Evolutionary conservation across 2,888 invertebrate species (phyloP).

Genomic region (Bombylius major): DNA sequence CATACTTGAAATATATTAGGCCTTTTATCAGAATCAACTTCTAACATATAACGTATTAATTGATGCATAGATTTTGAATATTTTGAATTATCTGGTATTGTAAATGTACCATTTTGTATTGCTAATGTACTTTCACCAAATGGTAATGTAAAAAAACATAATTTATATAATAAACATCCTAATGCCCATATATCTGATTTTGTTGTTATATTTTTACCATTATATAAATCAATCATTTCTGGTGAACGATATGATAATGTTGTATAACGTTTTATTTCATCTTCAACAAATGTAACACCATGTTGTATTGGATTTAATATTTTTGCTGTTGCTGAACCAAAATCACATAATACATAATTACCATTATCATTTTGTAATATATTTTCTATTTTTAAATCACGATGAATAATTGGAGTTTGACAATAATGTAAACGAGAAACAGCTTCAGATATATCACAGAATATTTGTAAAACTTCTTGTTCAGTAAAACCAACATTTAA

Average conservation of each 20-base stretch:
- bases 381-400: constrained; percentile 88
- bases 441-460: constrained; percentile 85
- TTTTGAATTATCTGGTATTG: constrained; percentile 67
- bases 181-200: constrained; percentile 87
- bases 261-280: constrained; percentile 78
- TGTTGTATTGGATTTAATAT: constrained; percentile 53
- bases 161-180: constrained; percentile 76
- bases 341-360: constrained; percentile 81
- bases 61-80: constrained; percentile 59
- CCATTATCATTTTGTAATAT: constrained; percentile 68
- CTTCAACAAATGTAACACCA: constrained; percentile 59
- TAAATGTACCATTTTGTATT: constrained; percentile 78
- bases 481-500: constrained; percentile 60
- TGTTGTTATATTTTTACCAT: constrained; percentile 67
- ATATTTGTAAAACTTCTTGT: constrained; percentile 68
- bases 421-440: constrained; percentile 83
- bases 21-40: constrained; percentile 65
- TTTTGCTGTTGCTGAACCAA: constrained; percentile 84
- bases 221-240: constrained; percentile 88
- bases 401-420: constrained; percentile 84
- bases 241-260: constrained; percentile 82
- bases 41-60: constrained; percentile 71
- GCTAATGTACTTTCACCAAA: constrained; percentile 89
- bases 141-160: constrained; percentile 80
- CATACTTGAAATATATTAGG: constrained; percentile 83